Percentiles rank a stretch among this genome's conserved stretches.
Evolutionary conservation across 2,113 vertebrate species (phyloP).

Genomic region (Gallinago undulata): DNA sequence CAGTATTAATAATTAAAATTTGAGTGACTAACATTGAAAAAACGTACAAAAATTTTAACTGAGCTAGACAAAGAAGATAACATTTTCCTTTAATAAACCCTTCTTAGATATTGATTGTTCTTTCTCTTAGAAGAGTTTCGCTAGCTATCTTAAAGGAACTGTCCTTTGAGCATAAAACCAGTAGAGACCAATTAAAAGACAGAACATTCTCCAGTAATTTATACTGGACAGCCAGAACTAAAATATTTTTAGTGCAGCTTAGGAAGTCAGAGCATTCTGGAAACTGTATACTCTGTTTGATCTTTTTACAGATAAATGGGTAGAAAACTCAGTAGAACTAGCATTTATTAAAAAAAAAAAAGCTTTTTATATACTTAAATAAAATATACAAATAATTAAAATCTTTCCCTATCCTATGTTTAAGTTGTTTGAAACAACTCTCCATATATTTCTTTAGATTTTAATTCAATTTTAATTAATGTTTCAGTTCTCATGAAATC

Average conservation of each 20-base stretch:
- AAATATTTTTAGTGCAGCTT: conserved; percentile 5
- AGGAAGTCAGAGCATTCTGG: neutral
- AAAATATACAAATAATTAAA: conserved; percentile 33
- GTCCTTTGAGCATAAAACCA: conserved; percentile 46
- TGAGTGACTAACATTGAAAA: neutral
- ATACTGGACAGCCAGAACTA: neutral
- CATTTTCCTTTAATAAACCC: neutral
- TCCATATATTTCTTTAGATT: neutral
- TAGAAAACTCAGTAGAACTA: neutral
- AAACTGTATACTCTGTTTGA: conserved; percentile 30
- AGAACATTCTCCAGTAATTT: neutral
- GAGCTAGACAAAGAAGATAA: neutral
- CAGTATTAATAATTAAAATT: neutral
- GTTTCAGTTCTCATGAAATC: neutral
- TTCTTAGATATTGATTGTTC: neutral
- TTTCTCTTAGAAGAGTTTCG: conserved; percentile 21
- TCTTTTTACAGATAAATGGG: neutral
- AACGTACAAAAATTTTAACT: neutral
- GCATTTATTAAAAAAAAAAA: conserved; percentile 29
- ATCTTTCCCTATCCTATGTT: neutral
- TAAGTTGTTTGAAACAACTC: conserved; percentile 12
- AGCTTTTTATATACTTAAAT: neutral
- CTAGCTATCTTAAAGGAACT: neutral
- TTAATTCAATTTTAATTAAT: conserved; percentile 31
- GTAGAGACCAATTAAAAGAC: conserved; percentile 35